Evolutionary conservation across 37 sponge, comb jelly and placozoan genomes (phyloP).

Genomic region (Eunapius fragilis): DNA sequence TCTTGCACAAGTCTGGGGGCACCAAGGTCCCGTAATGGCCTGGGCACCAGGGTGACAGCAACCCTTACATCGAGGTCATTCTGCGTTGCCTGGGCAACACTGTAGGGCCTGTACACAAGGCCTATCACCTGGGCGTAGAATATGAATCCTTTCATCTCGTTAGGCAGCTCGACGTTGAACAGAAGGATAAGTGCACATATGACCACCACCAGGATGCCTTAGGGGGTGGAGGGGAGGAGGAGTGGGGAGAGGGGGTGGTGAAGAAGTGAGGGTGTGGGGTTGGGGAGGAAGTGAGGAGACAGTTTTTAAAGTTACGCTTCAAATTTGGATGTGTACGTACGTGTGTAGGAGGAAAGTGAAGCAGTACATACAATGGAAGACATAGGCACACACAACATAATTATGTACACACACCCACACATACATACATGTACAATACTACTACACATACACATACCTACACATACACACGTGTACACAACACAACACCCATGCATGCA

Average conservation of each 20-base stretch:
- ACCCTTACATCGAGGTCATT: not conserved
- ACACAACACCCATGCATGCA: no score
- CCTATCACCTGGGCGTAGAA: conserved; percentile 87
- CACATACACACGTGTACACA: not conserved
- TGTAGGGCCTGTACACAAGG: conserved; percentile 65
- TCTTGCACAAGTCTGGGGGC: no score
- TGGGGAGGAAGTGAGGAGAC: not conserved
- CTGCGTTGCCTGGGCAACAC: conserved; percentile 5
- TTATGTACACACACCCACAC: conserved; percentile 7
- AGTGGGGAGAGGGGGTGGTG: not conserved
- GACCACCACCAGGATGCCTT: conserved; percentile 18
- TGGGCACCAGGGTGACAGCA: not conserved
- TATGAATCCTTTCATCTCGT: conserved; percentile 76
- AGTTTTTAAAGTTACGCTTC: not conserved
- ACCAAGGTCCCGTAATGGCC: no score
- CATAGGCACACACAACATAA: not conserved
- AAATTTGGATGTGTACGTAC: not conserved
- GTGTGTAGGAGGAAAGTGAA: no score
- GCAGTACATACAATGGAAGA: no score
- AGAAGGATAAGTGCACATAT: conserved; percentile 36
- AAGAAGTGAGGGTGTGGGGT: not conserved
- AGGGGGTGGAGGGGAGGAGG: not conserved
- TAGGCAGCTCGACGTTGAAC: conserved; percentile 55
- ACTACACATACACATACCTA: not conserved
- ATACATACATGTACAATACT: not conserved